These are phyloP conservation scores for Loripinus fragilis DNA, from an alignment of 2,888 invertebrate species.

Conservation along the genomic window DNA sequence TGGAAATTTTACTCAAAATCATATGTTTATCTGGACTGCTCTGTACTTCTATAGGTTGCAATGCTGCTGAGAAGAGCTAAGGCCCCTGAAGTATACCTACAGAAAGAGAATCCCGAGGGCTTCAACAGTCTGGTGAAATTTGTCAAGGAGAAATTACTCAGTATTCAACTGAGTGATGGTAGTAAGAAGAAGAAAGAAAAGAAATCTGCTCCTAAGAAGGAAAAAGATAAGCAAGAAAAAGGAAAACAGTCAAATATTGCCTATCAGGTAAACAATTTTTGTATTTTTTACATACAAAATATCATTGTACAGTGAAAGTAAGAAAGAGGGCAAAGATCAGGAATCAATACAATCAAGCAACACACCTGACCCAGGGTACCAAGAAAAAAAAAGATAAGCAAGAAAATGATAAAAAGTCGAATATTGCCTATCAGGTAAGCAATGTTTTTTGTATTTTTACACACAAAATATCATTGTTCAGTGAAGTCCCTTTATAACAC, in stretches of 20 bases:
- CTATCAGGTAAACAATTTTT: conserved; percentile 65
- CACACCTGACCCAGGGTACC: too few relatives aligned
- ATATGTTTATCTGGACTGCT: too few relatives aligned
- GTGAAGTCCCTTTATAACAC: too few relatives aligned
- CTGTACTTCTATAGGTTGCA: conserved; percentile 73
- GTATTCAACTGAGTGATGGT: conserved; percentile 23
- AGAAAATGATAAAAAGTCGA: conserved; percentile 35
- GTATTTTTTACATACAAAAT: too few relatives aligned
- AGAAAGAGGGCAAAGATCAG: too few relatives aligned
- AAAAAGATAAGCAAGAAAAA: conserved; percentile 51
- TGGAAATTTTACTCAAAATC: too few relatives aligned
- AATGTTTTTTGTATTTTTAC: too few relatives aligned
- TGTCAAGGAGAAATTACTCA: conserved; percentile 63
- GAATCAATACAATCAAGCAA: too few relatives aligned
- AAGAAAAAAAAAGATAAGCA: conserved; percentile 52
- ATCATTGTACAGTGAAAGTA: too few relatives aligned
- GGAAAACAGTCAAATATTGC: conserved; percentile 46
- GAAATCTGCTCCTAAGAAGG: conserved; percentile 47
- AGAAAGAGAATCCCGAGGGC: conserved; percentile 72
- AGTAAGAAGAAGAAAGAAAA: conserved; percentile 31
- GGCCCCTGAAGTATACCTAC: conserved; percentile 73
- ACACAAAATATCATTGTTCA: too few relatives aligned
- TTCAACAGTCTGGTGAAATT: conserved; percentile 65
- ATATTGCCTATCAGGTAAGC: conserved; percentile 62
- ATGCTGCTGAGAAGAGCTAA: conserved; percentile 73